Evolutionary conservation across 1,140 invertebrate species (phyloP), one percentile per base, ranked within the genome.

Genomic region (Cotesia vestalis): DNA sequence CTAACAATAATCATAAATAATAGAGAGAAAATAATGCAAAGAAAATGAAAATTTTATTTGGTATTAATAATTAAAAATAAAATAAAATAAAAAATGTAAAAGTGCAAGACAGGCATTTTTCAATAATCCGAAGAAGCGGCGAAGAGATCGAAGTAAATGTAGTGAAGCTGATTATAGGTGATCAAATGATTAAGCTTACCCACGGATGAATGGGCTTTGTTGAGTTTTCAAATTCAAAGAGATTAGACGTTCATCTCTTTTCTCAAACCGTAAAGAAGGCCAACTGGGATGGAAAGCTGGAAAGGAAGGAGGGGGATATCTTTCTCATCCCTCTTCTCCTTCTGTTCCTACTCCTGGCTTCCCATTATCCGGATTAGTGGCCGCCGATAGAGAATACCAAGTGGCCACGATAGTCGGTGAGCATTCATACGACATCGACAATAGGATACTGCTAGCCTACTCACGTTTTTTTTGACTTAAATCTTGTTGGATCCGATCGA

Each of bases 361-460:
- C 63, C 73, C 73, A 78, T 79, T 80, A 79, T 73, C 75, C 69
- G 68, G 76, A 78, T 80, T 79, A 78, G 74, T 71, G 27, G 14
- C 63, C 73, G 53, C 27, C 40, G 72, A 75, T 66, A 61, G 53
- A 46, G 71, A 67, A 67, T 67, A 67, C 66, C 66, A 67, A 67
- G 66, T 67, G 66, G 51, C 66, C 20, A 67, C 20, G 17, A 67
- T 67, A 51, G 66, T 38, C 51, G 27, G n/a, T 67, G 66, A 67
- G 35, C 66, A 67, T 53, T 67, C 46, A 36, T 36, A 67, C 17
- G 66, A 51, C 62, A n/a, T 62, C 14, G 27, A 67, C 66, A 67
- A 67, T 67, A 59, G 57, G 51, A 67, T 36, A 35, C 14, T 38
- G 66, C 20, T 27, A n/a, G 62, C 62, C 38, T 14, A 57, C 53